phyloP scores from a whole-genome alignment of 1,140 invertebrate species.

The Zaprionus nigranus region DNA sequence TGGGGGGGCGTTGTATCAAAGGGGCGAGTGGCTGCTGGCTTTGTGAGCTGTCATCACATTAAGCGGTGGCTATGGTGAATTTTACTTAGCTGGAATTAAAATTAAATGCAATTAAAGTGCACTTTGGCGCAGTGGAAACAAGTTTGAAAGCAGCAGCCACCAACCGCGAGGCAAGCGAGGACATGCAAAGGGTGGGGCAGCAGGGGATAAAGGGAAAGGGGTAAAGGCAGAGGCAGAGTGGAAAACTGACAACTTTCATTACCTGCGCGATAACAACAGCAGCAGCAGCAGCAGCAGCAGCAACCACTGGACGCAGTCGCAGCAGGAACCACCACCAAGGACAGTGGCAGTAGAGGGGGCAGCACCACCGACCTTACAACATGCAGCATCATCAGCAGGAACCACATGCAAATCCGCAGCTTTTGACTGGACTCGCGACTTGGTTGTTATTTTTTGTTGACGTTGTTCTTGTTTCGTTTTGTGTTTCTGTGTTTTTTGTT shows the following conservation, averaged over 20 bases:
- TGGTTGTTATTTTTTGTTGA: background rate
- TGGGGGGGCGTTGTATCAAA: too few relatives aligned
- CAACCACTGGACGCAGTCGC: conserved; percentile 42
- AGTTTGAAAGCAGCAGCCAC: conserved; percentile 50
- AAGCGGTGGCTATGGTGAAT: conserved; percentile 25
- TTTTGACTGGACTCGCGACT: conserved; percentile 7
- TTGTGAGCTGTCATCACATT: conserved; percentile 14
- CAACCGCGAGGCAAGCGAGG: conserved; percentile 29
- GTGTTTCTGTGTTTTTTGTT: background rate
- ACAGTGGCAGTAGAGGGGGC: conserved; percentile 1
- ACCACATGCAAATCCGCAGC: conserved; percentile 68
- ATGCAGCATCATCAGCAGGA: conserved; percentile 12
- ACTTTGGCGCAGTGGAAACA: conserved; percentile 57
- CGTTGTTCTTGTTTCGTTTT: background rate
- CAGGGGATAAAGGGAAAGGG: background rate
- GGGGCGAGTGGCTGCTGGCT: background rate
- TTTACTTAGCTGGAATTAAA: conserved; percentile 69
- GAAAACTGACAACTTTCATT: conserved; percentile 47
- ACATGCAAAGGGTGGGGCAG: background rate
- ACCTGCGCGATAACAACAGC: conserved; percentile 26
- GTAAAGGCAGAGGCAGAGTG: background rate
- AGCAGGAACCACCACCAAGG: conserved; percentile 26
- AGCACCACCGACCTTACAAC: background rate
- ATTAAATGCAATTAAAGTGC: conserved; percentile 80
- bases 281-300: conserved; percentile 22